Evolutionary conservation across 2,797 vertebrate genomes (phyloP).

Genomic region (Melanotaenia boesemani): DNA sequence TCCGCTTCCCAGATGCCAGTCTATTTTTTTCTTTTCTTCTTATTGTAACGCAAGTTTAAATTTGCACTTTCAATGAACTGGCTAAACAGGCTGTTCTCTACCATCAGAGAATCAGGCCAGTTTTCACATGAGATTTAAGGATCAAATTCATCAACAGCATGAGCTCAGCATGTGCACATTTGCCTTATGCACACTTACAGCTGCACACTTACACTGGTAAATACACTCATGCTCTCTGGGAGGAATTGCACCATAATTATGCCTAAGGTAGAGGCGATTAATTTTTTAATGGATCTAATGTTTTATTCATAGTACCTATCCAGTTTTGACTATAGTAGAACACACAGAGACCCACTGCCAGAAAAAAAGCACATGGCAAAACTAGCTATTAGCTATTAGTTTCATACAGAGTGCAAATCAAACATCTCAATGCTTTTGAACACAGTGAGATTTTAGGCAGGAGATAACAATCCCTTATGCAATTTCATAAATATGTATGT

Average conservation of each 20-base stretch:
- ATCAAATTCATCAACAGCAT: conserved; percentile 27
- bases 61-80: background rate
- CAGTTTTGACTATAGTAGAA: conserved; percentile 68
- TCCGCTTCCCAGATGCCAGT: conserved; percentile 6
- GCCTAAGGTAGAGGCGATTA: conserved; percentile 80
- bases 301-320: conserved; percentile 84
- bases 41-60: background rate
- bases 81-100: background rate
- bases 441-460: background rate
- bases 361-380: conserved; percentile 51
- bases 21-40: conserved; percentile 5
- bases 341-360: conserved; percentile 52
- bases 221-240: conserved; percentile 47
- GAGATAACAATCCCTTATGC: conserved; percentile 19
- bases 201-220: conserved; percentile 25
- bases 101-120: background rate
- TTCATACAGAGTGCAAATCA: conserved; percentile 34
- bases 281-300: conserved; percentile 85
- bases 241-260: conserved; percentile 80
- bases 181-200: conserved; percentile 20
- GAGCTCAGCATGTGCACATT: conserved; percentile 28
- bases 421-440: conserved; percentile 22
- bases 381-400: conserved; percentile 42
- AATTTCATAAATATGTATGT: conserved; percentile 29
- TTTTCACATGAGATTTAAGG: conserved; percentile 15